These are phyloP conservation scores for Pseudorhiza aurosa DNA, from an alignment of 30 jellyfish, hydroid and myxozoan genomes.

Conservation along the genomic window DNA sequence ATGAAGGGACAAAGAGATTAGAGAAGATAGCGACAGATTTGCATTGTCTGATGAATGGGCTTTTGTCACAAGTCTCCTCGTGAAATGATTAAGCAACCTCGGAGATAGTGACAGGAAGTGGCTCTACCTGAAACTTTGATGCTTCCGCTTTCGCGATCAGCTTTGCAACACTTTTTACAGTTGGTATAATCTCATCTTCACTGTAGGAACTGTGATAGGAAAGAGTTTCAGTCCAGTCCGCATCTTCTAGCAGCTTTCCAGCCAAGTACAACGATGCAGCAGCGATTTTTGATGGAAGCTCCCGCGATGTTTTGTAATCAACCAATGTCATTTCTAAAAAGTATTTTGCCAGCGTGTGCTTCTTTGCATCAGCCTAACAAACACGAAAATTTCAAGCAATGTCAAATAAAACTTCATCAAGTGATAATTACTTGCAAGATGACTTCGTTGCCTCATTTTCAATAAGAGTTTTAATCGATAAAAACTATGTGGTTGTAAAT, in stretches of 20 bases:
- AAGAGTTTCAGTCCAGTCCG: conserved; percentile 91
- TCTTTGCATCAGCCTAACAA: conserved; percentile 91
- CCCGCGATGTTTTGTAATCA: conserved; percentile 57
- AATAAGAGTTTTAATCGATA: too few relatives aligned
- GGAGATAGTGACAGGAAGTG: too few relatives aligned
- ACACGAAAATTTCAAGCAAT: too few relatives aligned
- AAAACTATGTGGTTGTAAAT: too few relatives aligned
- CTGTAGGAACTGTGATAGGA: conserved; percentile 80
- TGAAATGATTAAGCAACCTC: too few relatives aligned
- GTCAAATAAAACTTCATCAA: too few relatives aligned
- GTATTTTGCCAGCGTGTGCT: conserved; percentile 95
- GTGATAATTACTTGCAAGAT: too few relatives aligned
- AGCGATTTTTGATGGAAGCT: conserved; percentile 87
- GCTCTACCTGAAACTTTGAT: conserved; percentile 54
- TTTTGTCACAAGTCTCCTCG: too few relatives aligned
- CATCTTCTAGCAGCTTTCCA: conserved; percentile 62
- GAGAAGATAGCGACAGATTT: too few relatives aligned
- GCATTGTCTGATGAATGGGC: too few relatives aligned
- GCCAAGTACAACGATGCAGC: conserved; percentile 92
- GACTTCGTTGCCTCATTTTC: too few relatives aligned
- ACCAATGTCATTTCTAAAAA: conserved; percentile 88
- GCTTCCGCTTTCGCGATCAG: conserved; percentile 36
- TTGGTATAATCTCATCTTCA: conserved; percentile 71
- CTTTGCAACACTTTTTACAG: conserved; percentile 32
- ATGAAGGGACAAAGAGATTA: too few relatives aligned